A percentile compares a stretch with the other conserved stretches of the same genome.
These are phyloP conservation scores for Carapus acus DNA, from an alignment of 2,797 vertebrate species.

Conservation along the genomic window DNA sequence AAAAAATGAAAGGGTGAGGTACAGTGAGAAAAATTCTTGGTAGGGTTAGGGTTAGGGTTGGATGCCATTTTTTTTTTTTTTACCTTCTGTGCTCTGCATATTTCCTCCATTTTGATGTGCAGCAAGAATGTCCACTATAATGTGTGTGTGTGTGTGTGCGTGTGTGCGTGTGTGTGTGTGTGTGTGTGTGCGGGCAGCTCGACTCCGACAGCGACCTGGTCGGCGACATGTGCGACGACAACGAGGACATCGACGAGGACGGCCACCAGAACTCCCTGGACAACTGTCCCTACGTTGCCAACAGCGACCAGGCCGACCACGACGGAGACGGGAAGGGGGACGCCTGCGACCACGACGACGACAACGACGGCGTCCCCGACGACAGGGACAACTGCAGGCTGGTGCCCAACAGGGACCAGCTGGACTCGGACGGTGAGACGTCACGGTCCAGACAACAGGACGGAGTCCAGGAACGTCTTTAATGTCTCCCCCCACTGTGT, in stretches of 20 bases:
- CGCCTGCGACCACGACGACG: constrained; percentile 90
- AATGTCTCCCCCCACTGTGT: background rate
- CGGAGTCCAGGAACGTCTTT: background rate
- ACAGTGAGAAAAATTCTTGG: too few relatives aligned
- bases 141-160: background rate
- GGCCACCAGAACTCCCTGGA: constrained; percentile 96
- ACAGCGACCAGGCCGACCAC: constrained; percentile 93
- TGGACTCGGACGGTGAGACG: constrained; percentile 84
- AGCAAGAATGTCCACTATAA: too few relatives aligned
- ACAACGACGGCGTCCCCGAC: constrained; percentile 91
- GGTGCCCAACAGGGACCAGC: constrained; percentile 82
- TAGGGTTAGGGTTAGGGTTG: too few relatives aligned
- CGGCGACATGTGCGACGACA: constrained; percentile 91
- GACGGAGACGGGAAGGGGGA: constrained; percentile 90
- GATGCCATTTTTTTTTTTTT: too few relatives aligned
- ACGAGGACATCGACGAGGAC: constrained; percentile 91
- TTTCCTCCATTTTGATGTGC: too few relatives aligned
- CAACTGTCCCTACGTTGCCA: constrained; percentile 93
- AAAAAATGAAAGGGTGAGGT: too few relatives aligned
- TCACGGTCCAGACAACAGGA: background rate
- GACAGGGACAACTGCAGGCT: constrained; percentile 95
- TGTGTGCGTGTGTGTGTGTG: background rate
- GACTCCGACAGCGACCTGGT: constrained; percentile 92
- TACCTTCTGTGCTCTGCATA: too few relatives aligned
- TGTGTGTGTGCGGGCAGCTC: constrained; percentile 59